Percentiles rank a stretch among this genome's conserved stretches.
These are phyloP conservation scores for Tiaroga cobitis DNA, from an alignment of 2,797 vertebrate genomes.

Conservation along the genomic window DNA sequence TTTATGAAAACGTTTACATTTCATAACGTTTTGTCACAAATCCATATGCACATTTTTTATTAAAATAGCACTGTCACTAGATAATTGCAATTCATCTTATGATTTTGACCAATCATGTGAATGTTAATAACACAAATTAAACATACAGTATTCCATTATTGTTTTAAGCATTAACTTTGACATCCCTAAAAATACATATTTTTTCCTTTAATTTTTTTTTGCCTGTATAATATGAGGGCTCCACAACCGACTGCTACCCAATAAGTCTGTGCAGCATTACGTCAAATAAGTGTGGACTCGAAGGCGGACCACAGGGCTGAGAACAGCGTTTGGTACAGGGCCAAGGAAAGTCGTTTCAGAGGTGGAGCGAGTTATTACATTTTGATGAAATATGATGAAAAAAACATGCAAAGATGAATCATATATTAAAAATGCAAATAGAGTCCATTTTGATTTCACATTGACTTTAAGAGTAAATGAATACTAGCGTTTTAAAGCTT, in stretches of 20 bases:
- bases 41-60: not conserved
- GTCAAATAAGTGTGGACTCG: not conserved
- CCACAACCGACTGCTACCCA: not conserved
- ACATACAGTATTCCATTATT: not conserved
- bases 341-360: not conserved
- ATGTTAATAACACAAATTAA: not conserved
- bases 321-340: not conserved
- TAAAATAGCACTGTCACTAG: too few species aligned
- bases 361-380: not conserved
- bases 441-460: not conserved
- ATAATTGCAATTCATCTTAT: not conserved
- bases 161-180: not conserved
- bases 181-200: not conserved
- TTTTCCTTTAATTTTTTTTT: not conserved
- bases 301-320: not conserved
- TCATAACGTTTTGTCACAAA: not conserved
- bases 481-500: not conserved
- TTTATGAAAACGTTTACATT: not conserved
- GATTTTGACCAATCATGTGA: not conserved
- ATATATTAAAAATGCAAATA: not conserved
- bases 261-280: not conserved
- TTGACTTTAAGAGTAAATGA: not conserved
- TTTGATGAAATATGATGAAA: constrained; percentile 25
- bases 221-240: not conserved
- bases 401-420: constrained; percentile 9